Percentiles rank a stretch among this genome's conserved stretches.
Evolutionary conservation across 2,113 vertebrate species (phyloP).

Genomic region (Clarias magur): DNA sequence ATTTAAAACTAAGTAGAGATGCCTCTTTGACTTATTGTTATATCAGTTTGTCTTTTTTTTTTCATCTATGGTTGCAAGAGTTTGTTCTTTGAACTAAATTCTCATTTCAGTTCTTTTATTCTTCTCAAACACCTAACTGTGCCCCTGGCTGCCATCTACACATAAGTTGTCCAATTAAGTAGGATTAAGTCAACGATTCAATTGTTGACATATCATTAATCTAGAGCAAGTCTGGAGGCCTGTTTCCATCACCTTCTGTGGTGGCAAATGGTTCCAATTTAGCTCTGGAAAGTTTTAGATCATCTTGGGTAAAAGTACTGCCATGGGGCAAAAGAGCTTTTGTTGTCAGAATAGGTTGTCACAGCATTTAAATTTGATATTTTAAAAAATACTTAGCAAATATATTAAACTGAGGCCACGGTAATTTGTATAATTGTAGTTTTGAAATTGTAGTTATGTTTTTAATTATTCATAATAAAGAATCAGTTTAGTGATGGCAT

Average conservation of each 20-base stretch:
- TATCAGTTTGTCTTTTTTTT: neutral
- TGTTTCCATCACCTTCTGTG: neutral
- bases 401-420: too few relatives aligned
- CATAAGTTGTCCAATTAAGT: neutral
- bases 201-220: neutral
- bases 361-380: neutral
- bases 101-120: neutral
- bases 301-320: neutral
- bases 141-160: neutral
- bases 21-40: neutral
- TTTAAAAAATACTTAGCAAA: too few relatives aligned
- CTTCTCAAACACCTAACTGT: neutral
- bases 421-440: too few relatives aligned
- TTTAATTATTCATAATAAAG: neutral
- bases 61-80: neutral
- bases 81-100: neutral
- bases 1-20: neutral
- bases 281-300: neutral
- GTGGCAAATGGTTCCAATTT: neutral
- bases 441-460: neutral
- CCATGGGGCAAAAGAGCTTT: neutral
- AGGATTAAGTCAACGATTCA: neutral
- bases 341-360: neutral
- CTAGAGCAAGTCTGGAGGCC: neutral
- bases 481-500: neutral